A percentile compares a stretch with the other conserved stretches of the same genome.
Conservation (phyloP, 2,113 vertebrate species). For the Cephalopterus ornatus region DNA sequence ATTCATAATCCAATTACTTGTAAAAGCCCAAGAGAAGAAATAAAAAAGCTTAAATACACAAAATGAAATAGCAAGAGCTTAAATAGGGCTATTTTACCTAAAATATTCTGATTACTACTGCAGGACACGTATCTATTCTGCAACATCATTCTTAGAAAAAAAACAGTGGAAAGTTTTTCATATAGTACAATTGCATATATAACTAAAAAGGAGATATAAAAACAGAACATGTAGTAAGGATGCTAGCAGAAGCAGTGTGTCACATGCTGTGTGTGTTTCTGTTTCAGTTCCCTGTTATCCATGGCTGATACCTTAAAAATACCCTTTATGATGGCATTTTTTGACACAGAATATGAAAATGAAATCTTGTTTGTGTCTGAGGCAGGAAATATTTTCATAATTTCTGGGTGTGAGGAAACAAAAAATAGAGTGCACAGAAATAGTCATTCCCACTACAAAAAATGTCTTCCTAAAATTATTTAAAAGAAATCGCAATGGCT, state of each 20-base stretch:
- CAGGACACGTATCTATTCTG: not conserved
- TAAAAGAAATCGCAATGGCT: not conserved
- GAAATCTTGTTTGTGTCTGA: not conserved
- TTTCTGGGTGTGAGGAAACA: not conserved
- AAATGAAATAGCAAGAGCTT: not conserved
- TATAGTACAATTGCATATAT: not conserved
- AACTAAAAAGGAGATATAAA: not conserved
- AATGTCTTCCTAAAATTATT: not conserved
- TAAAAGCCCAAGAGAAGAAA: not conserved
- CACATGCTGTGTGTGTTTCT: not conserved
- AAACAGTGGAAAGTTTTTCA: not conserved
- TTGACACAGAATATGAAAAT: not conserved
- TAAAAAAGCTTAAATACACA: not conserved
- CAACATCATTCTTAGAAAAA: not conserved
- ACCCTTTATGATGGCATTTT: not conserved
- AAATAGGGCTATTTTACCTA: not conserved
- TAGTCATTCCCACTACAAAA: not conserved
- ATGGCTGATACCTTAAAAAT: not conserved
- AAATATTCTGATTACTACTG: not conserved
- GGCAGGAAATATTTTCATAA: not conserved
- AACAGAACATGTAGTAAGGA: not conserved
- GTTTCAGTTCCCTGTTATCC: not conserved
- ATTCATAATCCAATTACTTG: slow-evolving; percentile 31
- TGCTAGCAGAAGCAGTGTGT: not conserved
- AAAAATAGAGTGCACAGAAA: not conserved